These are phyloP conservation scores for Montipora efflorescens DNA, from an alignment of 64 coral and sea anemone species.

Conservation along the genomic window DNA sequence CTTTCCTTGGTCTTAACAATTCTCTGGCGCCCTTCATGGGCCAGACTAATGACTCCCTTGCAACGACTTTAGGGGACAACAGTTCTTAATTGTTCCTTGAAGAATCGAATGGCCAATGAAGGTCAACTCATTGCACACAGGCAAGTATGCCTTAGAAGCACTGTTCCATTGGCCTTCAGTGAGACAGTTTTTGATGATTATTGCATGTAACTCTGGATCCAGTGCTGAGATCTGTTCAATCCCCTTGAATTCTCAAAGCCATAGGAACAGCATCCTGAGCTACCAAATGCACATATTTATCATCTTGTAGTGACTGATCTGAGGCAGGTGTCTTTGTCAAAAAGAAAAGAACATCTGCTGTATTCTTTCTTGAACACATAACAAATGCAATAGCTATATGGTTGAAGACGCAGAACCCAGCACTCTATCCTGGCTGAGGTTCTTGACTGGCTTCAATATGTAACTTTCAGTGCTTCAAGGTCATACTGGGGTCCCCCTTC, in stretches of 20 bases:
- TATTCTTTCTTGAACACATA: no score
- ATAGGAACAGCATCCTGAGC: constrained; percentile 5
- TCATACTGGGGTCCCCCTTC: no score
- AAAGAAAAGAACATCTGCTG: no score
- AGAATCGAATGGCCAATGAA: neutral
- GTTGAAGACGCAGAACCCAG: no score
- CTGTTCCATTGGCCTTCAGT: constrained; percentile 3
- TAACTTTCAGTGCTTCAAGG: no score
- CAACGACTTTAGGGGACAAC: neutral
- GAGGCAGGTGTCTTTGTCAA: no score
- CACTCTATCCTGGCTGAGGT: no score
- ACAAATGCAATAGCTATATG: no score
- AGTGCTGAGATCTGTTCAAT: constrained; percentile 10
- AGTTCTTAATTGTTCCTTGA: neutral
- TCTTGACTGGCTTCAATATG: no score
- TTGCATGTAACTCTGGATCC: constrained; percentile 26
- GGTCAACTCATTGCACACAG: neutral
- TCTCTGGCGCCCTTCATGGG: neutral
- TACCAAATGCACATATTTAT: neutral
- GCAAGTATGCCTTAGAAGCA: neutral
- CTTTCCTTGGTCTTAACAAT: constrained; percentile 27
- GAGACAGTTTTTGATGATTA: constrained; percentile 6
- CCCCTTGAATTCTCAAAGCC: constrained; percentile 25
- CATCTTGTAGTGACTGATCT: neutral
- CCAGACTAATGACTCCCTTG: no score